Evolutionary conservation across 1,140 invertebrate species (phyloP).

Genomic region (Drosophila tristis): DNA sequence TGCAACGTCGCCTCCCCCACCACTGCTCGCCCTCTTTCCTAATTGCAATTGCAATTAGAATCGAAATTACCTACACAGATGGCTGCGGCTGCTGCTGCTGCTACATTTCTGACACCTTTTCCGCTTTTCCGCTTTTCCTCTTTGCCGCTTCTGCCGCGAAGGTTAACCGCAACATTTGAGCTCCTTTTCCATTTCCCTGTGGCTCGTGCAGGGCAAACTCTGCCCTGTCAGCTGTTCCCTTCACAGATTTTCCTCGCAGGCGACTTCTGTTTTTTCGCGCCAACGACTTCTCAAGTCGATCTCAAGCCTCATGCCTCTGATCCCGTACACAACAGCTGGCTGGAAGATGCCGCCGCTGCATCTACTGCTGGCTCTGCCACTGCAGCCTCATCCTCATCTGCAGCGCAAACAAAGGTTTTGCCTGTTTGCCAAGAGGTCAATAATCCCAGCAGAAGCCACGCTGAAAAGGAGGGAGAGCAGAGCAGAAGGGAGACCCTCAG

Average conservation of each 20-base stretch:
- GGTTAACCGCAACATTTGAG: slow-evolving; percentile 56
- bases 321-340: slow-evolving; percentile 39
- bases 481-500: too few relatives aligned
- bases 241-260: slow-evolving; percentile 53
- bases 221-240: slow-evolving; percentile 69
- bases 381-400: slow-evolving; percentile 31
- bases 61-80: slow-evolving; percentile 38
- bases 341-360: slow-evolving; percentile 11
- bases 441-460: slow-evolving; percentile 46
- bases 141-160: background rate
- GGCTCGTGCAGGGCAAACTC: slow-evolving; percentile 36
- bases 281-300: slow-evolving; percentile 44
- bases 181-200: slow-evolving; percentile 39
- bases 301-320: slow-evolving; percentile 33
- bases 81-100: slow-evolving; percentile 43
- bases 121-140: slow-evolving; percentile 30
- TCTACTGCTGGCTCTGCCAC: background rate
- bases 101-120: slow-evolving; percentile 67
- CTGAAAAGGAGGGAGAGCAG: too few relatives aligned
- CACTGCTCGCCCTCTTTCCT: slow-evolving; percentile 1
- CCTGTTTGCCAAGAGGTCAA: slow-evolving; percentile 72
- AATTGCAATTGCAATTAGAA: slow-evolving; percentile 64
- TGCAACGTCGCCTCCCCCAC: background rate
- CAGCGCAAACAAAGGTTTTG: slow-evolving; percentile 38
- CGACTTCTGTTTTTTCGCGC: slow-evolving; percentile 54